Conservation (phyloP, 2,888 invertebrate genomes). For the Drosophila affinis region DNA sequence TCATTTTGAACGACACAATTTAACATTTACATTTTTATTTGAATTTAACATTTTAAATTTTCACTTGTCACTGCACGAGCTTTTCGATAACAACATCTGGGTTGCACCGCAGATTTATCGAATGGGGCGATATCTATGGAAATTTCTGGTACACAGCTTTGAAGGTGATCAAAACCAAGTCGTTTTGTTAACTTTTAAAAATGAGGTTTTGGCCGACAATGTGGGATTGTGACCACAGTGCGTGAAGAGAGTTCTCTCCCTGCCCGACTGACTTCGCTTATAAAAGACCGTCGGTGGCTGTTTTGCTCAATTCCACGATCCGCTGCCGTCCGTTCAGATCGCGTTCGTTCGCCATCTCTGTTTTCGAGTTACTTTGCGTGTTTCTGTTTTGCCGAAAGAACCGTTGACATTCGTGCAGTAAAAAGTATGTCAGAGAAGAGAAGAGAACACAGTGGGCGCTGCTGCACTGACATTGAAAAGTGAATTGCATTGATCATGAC, state of each 20-base stretch:
- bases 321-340: constrained; percentile 5
- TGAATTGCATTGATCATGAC: constrained; percentile 25
- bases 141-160: no score
- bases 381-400: constrained; percentile 8
- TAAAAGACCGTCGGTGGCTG: constrained; percentile 10
- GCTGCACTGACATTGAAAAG: constrained; percentile 36
- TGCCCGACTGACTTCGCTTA: not conserved
- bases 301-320: constrained; percentile 6
- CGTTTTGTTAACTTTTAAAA: not conserved
- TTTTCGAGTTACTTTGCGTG: not conserved
- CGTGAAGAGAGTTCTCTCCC: no score
- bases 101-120: no score
- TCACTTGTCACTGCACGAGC: no score
- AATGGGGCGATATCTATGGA: no score
- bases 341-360: not conserved
- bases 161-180: no score
- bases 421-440: constrained; percentile 42
- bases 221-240: no score
- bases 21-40: no score
- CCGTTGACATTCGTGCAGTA: constrained; percentile 26
- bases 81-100: no score
- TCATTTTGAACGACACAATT: no score
- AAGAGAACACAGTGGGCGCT: constrained; percentile 1
- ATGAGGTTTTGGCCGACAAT: no score
- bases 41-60: no score